These are phyloP conservation scores for Zalophus californianus DNA, from an alignment of 2,797 vertebrate species.

Conservation along the genomic window DNA sequence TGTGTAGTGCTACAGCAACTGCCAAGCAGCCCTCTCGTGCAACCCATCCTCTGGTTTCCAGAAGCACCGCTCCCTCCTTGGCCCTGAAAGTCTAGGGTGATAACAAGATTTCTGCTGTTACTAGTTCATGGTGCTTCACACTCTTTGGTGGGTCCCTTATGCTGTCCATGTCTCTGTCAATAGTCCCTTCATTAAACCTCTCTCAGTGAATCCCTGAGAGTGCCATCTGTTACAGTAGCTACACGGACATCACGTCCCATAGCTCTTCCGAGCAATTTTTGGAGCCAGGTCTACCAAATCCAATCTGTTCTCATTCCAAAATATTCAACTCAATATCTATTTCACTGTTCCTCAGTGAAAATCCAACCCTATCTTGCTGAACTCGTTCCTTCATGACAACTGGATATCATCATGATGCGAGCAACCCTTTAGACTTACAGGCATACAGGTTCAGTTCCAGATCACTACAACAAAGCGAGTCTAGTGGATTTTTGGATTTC, in stretches of 20 bases:
- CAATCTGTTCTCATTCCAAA: not conserved
- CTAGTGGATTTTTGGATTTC: not conserved
- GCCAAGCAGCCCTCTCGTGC: not conserved
- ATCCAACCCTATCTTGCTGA: not conserved
- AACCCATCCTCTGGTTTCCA: not conserved
- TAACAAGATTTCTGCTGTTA: not conserved
- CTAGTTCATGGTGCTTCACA: not conserved
- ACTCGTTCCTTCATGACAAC: not conserved
- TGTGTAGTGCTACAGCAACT: not conserved
- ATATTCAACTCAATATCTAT: not conserved
- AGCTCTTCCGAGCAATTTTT: not conserved
- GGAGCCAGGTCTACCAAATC: not conserved
- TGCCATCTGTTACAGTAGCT: not conserved
- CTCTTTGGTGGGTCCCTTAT: not conserved
- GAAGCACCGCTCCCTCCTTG: not conserved
- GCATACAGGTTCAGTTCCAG: not conserved
- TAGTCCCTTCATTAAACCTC: not conserved
- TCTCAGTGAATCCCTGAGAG: not conserved
- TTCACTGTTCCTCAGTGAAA: not conserved
- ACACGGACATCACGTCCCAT: not conserved
- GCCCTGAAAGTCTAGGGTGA: not conserved
- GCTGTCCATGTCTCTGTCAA: not conserved
- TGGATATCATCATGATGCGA: not conserved
- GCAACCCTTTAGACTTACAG: not conserved
- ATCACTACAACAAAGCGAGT: not conserved